Base-by-base conservation (phyloP, 2,113 vertebrate species). In the Prochilodus magdalenae region DNA sequence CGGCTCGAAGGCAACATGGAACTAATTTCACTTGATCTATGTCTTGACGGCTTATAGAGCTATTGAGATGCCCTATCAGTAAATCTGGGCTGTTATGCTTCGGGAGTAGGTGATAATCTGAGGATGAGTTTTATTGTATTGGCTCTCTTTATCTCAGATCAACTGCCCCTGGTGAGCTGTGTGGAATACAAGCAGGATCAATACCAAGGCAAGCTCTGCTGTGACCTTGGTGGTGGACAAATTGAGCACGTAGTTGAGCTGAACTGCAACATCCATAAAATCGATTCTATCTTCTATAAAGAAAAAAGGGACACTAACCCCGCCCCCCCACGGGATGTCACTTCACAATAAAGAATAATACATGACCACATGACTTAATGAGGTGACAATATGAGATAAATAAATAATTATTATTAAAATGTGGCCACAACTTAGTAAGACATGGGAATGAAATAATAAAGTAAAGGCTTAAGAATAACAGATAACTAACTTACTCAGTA, bases 1-100 rank as follows among this genome's bases (percentile, higher is more conserved):
- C 6, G 4, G 29, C 51, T 44, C 59, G 51, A 55, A 24, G 29
- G 44, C 69, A 60, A 67, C 3, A 22, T 72, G n/a, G 29, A 79
- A 10, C 40, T 44, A 44, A 44, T 44, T 44, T 27, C 26, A 75
- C 20, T 55, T 78, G 65, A 75, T 75, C 27, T 76, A 24, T 66
- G 44, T 83, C 62, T 8, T 65, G 72, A 77, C 27, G 67, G 40
- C 57, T 72, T 53, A 30, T 72, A 47, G 82, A 62, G 57, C 73
- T 18, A 15, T 2, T 47, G n/a, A 40, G 62, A 73, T 51, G 10
- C 18, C 55, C 6, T 66, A 62, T 47, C 66, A 69, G 36, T 15
- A 36, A 77, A 77, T n/a, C 75, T 49, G 20, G 18, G 18, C 8
- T 55, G 40, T 76, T 30, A 24, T 18, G 20, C 67, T 55, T 16